These are phyloP conservation scores for Campoplex nolae DNA, from an alignment of 2,888 invertebrate species.

Conservation along the genomic window DNA sequence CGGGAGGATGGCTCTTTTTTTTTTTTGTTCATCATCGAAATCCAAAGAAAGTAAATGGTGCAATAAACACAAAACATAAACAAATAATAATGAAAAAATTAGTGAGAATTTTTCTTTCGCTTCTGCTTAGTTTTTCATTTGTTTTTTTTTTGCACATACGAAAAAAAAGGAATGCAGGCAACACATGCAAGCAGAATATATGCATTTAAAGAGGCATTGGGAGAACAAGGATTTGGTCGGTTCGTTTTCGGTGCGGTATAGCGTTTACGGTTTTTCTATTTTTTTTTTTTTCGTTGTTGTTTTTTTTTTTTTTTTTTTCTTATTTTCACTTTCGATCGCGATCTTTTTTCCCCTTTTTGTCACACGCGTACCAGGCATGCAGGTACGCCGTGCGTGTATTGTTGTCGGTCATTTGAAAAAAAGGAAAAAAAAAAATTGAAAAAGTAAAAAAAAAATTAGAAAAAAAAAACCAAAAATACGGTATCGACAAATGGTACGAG, in stretches of 20 bases:
- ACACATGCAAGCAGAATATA: slow-evolving; percentile 83
- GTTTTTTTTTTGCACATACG: slow-evolving; percentile 73
- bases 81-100: slow-evolving; percentile 86
- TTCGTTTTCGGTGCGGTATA: slow-evolving; percentile 59
- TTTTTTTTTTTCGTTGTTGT: slow-evolving; percentile 40
- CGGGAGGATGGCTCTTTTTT: slow-evolving; percentile 89
- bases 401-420: slow-evolving; percentile 18
- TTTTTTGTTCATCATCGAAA: slow-evolving; percentile 81
- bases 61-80: slow-evolving; percentile 87
- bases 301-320: slow-evolving; percentile 34
- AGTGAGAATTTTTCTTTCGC: slow-evolving; percentile 74
- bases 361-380: slow-evolving; percentile 50
- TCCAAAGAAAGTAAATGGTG: slow-evolving; percentile 88
- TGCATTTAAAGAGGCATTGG: slow-evolving; percentile 82
- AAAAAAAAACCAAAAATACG: slow-evolving; percentile 16
- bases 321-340: slow-evolving; percentile 12
- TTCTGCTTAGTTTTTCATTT: slow-evolving; percentile 48
- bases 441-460: background rate
- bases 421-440: slow-evolving; percentile 10
- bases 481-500: slow-evolving; percentile 70
- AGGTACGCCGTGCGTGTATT: slow-evolving; percentile 38
- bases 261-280: slow-evolving; percentile 61
- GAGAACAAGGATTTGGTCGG: slow-evolving; percentile 62
- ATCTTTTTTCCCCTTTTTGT: slow-evolving; percentile 18
- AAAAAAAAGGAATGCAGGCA: slow-evolving; percentile 84